These are phyloP conservation scores for Polydrusus tereticollis DNA, from an alignment of 2,888 invertebrate genomes.

Conservation along the genomic window DNA sequence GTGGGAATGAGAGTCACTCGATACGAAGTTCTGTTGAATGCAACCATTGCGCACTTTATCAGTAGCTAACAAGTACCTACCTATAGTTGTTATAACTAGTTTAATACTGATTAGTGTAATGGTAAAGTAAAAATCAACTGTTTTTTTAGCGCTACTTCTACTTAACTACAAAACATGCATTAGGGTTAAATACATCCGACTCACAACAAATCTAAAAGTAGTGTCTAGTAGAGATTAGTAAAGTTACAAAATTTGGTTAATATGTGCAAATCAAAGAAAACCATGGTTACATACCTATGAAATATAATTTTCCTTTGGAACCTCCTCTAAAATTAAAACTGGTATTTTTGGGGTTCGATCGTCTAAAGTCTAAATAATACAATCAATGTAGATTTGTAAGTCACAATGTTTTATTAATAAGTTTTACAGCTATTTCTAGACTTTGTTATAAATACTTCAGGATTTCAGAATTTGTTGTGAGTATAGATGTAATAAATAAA, in stretches of 20 bases:
- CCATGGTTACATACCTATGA: conserved; percentile 57
- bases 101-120: conserved; percentile 7
- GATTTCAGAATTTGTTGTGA: conserved; percentile 67
- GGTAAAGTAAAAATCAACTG: conserved; percentile 12
- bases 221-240: conserved; percentile 55
- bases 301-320: conserved; percentile 33
- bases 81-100: no score
- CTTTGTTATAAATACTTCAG: conserved; percentile 57
- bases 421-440: conserved; percentile 62
- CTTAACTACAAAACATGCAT: conserved; percentile 39
- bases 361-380: conserved; percentile 52
- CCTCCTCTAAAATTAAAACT: conserved; percentile 1
- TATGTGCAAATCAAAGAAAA: conserved; percentile 51
- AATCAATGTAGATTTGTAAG: conserved; percentile 52
- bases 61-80: no score
- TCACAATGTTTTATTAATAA: conserved; percentile 61
- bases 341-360: conserved; percentile 25
- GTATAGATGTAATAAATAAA: conserved; percentile 68
- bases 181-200: conserved; percentile 62
- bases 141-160: conserved; percentile 30
- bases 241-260: conserved; percentile 54
- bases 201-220: conserved; percentile 65
- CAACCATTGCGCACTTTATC: no score
- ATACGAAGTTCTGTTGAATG: no score
- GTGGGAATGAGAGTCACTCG: no score